A percentile compares a stretch with the other conserved stretches of the same genome.
Conservation (phyloP, 2,888 invertebrate species). For the Hypselothyrea guttata region DNA sequence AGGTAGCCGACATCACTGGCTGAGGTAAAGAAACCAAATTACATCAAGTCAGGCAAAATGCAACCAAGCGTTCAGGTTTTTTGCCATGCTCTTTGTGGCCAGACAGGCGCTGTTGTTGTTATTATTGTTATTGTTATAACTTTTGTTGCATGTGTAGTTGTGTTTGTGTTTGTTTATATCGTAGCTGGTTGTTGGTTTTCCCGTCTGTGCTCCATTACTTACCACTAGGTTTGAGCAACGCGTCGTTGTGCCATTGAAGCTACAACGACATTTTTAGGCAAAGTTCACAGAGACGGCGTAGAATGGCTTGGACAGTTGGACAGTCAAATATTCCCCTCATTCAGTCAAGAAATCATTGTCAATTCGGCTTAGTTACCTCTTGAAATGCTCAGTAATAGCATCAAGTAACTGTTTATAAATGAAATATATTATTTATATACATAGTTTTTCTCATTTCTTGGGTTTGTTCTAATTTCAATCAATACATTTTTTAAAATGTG, state of each 20-base stretch:
- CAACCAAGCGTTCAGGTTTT: constrained; percentile 63
- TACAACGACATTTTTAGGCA: constrained; percentile 27
- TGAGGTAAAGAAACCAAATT: constrained; percentile 58
- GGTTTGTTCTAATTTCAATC: too few species aligned
- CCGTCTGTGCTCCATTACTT: constrained; percentile 47
- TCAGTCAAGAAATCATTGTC: constrained; percentile 6
- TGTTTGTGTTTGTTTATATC: constrained; percentile 1
- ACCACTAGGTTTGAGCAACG: constrained; percentile 51
- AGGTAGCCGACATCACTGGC: constrained; percentile 25
- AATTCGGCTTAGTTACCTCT: constrained; percentile 1
- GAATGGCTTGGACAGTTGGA: constrained; percentile 7
- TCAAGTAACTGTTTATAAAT: too few species aligned
- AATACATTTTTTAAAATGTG: too few species aligned
- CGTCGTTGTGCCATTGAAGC: constrained; percentile 49
- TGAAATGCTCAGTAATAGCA: too few species aligned
- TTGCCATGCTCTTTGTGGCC: constrained; percentile 65
- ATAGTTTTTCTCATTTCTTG: too few species aligned
- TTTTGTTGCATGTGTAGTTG: constrained; percentile 10
- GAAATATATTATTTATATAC: too few species aligned
- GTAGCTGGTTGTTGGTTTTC: too few species aligned
- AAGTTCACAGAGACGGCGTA: not conserved
- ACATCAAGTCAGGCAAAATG: constrained; percentile 72
- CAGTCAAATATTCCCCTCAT: constrained; percentile 29
- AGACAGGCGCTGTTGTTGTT: constrained; percentile 51
- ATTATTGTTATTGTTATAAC: constrained; percentile 14